Conservation (phyloP, 2,113 vertebrate genomes). For the Choloepus hoffmanni region DNA sequence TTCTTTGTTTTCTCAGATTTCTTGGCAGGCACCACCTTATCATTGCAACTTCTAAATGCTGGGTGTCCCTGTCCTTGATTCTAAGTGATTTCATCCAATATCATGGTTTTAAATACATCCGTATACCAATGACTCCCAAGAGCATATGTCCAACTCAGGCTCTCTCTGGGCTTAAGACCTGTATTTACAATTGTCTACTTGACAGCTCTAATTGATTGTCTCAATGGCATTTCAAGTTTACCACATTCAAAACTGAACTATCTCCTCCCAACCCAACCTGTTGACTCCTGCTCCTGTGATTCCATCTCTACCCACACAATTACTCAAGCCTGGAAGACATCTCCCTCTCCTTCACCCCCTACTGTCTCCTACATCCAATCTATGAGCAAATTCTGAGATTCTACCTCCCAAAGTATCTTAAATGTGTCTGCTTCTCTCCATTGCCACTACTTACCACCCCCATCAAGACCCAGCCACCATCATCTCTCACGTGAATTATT, state of each 20-base stretch:
- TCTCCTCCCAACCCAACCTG: neutral
- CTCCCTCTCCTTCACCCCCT: neutral
- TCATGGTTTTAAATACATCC: neutral
- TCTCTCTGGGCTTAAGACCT: neutral
- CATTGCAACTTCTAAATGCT: neutral
- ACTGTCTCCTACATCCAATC: neutral
- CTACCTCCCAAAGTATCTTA: neutral
- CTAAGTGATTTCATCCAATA: neutral
- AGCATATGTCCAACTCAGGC: neutral
- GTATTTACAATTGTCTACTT: neutral
- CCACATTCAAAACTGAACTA: slow-evolving; percentile 15
- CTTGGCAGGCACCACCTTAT: slow-evolving; percentile 1
- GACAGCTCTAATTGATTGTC: neutral
- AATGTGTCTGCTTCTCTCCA: neutral
- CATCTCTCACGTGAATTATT: neutral
- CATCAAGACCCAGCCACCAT: neutral
- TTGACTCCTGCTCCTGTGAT: neutral
- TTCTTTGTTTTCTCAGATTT: slow-evolving; percentile 45
- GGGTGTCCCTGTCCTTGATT: neutral
- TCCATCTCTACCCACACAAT: neutral
- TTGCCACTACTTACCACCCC: neutral
- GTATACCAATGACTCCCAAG: neutral
- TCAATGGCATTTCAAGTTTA: slow-evolving; percentile 45
- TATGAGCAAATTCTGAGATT: neutral
- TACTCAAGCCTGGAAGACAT: neutral